phyloP scores from a whole-genome alignment of 2,113 vertebrate genomes.

The Ursus arctos region DNA sequence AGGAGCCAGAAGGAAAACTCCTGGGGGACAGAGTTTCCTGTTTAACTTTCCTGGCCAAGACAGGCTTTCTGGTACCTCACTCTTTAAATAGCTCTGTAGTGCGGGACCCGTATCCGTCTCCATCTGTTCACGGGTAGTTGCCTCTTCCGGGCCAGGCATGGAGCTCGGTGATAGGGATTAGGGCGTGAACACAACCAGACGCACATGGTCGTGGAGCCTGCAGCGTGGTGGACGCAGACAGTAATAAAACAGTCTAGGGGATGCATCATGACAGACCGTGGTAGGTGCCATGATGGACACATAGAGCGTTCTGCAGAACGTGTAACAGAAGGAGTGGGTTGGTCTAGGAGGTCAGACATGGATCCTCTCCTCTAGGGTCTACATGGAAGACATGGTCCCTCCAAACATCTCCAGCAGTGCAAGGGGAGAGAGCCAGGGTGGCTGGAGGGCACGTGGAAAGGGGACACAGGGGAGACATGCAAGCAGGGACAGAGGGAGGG shows the following conservation, averaged over 20 bases:
- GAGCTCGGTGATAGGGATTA: fast-evolving
- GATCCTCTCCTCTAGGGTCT: fast-evolving
- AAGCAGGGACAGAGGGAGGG: too few species aligned
- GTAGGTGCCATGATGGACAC: fast-evolving
- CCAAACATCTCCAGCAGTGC: too few species aligned
- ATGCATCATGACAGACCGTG: not conserved
- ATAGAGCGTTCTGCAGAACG: fast-evolving
- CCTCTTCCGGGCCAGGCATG: fast-evolving
- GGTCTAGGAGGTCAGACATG: too few species aligned
- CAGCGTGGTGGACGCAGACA: not conserved
- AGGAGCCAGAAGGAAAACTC: not conserved
- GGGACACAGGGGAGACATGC: too few species aligned
- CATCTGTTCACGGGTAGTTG: fast-evolving
- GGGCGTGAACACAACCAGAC: fast-evolving
- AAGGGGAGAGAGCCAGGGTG: fast-evolving
- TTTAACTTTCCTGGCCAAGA: not conserved
- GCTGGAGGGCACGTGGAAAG: fast-evolving
- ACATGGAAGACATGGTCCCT: fast-evolving
- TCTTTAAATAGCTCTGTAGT: fast-evolving
- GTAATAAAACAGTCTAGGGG: fast-evolving
- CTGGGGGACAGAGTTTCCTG: not conserved
- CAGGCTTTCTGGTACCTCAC: not conserved
- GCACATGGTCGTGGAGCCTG: fast-evolving
- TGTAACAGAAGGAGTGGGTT: fast-evolving
- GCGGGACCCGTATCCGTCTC: fast-evolving